phyloP scores from a whole-genome alignment of 1,140 invertebrate genomes.

The Teleogryllus occipitalis region DNA sequence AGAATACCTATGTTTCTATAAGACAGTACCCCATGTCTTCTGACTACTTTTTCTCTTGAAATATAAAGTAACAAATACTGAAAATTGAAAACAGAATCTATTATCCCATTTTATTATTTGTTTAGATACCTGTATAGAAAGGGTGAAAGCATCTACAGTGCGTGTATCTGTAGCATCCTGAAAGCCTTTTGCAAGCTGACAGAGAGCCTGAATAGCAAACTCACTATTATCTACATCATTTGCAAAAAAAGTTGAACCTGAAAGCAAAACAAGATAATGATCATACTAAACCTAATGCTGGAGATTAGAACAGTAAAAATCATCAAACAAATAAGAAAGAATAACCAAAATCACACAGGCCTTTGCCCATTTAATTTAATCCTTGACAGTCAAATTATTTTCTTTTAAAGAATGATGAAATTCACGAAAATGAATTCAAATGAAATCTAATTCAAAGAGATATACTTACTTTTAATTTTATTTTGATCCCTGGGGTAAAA shows the following conservation, averaged over 20 bases:
- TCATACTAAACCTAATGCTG: too few relatives aligned
- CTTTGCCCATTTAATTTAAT: neutral
- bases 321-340: too few relatives aligned
- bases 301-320: too few relatives aligned
- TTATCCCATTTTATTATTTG: slow-evolving; percentile 1
- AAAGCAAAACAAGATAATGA: neutral
- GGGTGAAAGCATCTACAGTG: slow-evolving; percentile 58
- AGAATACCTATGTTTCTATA: too few relatives aligned
- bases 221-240: neutral
- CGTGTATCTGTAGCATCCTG: slow-evolving; percentile 28
- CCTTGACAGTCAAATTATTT: neutral
- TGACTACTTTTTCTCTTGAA: too few relatives aligned
- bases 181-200: slow-evolving; percentile 15
- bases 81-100: too few relatives aligned
- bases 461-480: neutral
- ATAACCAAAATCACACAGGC: too few relatives aligned
- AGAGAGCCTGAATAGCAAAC: slow-evolving; percentile 15
- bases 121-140: slow-evolving; percentile 57
- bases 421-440: neutral
- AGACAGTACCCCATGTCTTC: too few relatives aligned
- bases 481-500: neutral
- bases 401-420: neutral
- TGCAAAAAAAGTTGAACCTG: slow-evolving; percentile 3
- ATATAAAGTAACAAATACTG: too few relatives aligned
- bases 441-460: neutral